Conservation (phyloP, 2,888 invertebrate species). For the Agonopterix subpropinquella region DNA sequence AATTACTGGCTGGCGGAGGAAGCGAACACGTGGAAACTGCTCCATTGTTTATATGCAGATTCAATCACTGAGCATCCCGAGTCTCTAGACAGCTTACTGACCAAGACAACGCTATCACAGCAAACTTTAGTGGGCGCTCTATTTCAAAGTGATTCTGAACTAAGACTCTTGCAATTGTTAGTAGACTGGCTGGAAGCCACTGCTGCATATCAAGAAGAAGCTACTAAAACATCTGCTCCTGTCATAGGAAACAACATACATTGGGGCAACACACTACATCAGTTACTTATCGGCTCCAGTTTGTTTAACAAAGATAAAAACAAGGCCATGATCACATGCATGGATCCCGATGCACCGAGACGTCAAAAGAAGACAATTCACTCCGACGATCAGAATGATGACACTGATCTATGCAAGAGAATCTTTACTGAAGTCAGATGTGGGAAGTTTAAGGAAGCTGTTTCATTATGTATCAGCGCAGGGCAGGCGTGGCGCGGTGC, state of each 20-base stretch:
- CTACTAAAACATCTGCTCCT: slow-evolving; percentile 58
- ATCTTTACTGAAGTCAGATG: slow-evolving; percentile 87
- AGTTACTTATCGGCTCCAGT: slow-evolving; percentile 74
- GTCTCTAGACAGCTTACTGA: slow-evolving; percentile 61
- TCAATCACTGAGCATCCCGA: slow-evolving; percentile 78
- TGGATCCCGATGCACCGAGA: slow-evolving; percentile 94
- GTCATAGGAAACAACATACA: slow-evolving; percentile 79
- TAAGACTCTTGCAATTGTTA: slow-evolving; percentile 86
- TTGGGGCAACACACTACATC: slow-evolving; percentile 94
- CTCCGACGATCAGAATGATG: slow-evolving; percentile 90
- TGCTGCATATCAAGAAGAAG: slow-evolving; percentile 86
- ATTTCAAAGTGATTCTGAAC: slow-evolving; percentile 68
- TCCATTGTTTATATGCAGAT: slow-evolving; percentile 89
- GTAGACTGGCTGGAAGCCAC: slow-evolving; percentile 95
- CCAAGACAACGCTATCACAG: slow-evolving; percentile 55
- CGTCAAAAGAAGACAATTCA: slow-evolving; percentile 87
- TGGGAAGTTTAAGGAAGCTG: slow-evolving; percentile 90
- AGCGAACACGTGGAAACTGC: slow-evolving; percentile 90
- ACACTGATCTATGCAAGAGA: slow-evolving; percentile 67
- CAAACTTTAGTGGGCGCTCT: slow-evolving; percentile 52
- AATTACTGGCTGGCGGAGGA: slow-evolving; percentile 85
- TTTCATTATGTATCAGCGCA: slow-evolving; percentile 87
- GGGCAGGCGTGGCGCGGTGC: slow-evolving; percentile 96
- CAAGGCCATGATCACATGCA: slow-evolving; percentile 74
- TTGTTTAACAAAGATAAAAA: slow-evolving; percentile 64